A percentile compares a stretch with the other conserved stretches of the same genome.
phyloP scores from a whole-genome alignment of 2,888 invertebrate species.

The Drosophila robusta region DNA sequence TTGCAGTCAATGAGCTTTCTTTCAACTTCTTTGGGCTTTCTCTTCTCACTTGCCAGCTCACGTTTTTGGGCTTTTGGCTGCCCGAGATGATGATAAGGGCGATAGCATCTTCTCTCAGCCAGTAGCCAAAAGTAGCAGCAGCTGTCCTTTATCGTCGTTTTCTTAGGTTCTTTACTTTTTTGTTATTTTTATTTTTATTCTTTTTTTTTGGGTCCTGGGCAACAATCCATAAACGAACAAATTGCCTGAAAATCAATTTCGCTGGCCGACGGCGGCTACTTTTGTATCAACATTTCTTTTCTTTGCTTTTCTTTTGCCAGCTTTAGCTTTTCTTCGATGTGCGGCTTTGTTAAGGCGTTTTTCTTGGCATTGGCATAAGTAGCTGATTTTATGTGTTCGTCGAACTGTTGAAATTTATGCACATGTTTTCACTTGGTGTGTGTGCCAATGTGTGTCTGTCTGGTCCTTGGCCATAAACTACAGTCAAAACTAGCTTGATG shows the following conservation, averaged over 20 bases:
- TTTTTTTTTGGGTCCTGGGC: conserved; percentile 25
- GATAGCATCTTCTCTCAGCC: conserved; percentile 55
- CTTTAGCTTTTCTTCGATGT: conserved; percentile 50
- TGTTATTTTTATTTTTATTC: not conserved
- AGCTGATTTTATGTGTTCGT: conserved; percentile 62
- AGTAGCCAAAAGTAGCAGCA: conserved; percentile 54
- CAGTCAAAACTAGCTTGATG: conserved; percentile 57
- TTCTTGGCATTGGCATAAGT: conserved; percentile 64
- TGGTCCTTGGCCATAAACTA: conserved; percentile 60
- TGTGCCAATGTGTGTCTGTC: conserved; percentile 49
- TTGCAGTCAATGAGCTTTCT: conserved; percentile 72
- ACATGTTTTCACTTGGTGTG: conserved; percentile 59
- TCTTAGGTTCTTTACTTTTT: conserved; percentile 28
- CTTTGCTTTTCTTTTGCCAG: conserved; percentile 10
- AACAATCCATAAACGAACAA: conserved; percentile 80
- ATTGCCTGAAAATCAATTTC: conserved; percentile 82
- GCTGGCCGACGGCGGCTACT: conserved; percentile 57
- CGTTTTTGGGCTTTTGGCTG: conserved; percentile 63
- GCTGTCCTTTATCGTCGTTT: conserved; percentile 63
- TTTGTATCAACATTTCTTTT: conserved; percentile 62
- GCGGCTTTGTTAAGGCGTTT: conserved; percentile 69
- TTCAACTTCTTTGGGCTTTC: conserved; percentile 16
- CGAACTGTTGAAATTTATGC: conserved; percentile 71
- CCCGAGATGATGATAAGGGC: conserved; percentile 62
- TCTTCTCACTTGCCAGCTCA: conserved; percentile 32